Conservation (phyloP, 2,888 invertebrate species). For the Scaptomyza caliginosa region DNA sequence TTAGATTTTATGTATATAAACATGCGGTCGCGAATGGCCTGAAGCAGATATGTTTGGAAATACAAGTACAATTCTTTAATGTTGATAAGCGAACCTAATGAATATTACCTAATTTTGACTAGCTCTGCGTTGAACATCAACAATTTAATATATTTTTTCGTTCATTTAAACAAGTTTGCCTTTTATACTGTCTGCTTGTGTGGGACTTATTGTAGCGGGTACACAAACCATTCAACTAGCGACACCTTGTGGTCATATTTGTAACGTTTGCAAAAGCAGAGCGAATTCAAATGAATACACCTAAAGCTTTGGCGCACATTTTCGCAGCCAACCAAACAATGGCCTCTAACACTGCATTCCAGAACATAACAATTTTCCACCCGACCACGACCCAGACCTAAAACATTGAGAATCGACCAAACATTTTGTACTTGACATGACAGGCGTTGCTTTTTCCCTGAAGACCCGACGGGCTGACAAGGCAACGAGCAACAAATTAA, state of each 20-base stretch:
- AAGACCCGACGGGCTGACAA: conserved; percentile 22
- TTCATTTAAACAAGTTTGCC: too few species aligned
- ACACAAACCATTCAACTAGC: conserved; percentile 22
- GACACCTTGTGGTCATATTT: conserved; percentile 25
- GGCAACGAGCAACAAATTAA: conserved; percentile 65
- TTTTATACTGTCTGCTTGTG: neutral
- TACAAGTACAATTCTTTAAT: neutral
- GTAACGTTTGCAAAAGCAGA: neutral
- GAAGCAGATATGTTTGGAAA: neutral
- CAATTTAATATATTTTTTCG: too few species aligned
- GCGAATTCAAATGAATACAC: neutral
- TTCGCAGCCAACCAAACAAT: neutral
- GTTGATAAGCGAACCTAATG: neutral
- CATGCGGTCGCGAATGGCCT: conserved; percentile 3
- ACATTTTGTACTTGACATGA: conserved; percentile 37
- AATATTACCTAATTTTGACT: neutral
- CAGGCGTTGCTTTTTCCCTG: neutral
- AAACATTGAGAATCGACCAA: conserved; percentile 62
- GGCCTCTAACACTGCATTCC: neutral
- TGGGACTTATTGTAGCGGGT: neutral
- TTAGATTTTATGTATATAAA: conserved; percentile 51
- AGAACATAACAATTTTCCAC: neutral
- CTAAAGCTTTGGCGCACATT: neutral
- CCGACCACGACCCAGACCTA: conserved; percentile 55
- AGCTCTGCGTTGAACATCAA: too few species aligned